Conservation (phyloP, 2,797 vertebrate genomes). For the Lithobates pipiens region DNA sequence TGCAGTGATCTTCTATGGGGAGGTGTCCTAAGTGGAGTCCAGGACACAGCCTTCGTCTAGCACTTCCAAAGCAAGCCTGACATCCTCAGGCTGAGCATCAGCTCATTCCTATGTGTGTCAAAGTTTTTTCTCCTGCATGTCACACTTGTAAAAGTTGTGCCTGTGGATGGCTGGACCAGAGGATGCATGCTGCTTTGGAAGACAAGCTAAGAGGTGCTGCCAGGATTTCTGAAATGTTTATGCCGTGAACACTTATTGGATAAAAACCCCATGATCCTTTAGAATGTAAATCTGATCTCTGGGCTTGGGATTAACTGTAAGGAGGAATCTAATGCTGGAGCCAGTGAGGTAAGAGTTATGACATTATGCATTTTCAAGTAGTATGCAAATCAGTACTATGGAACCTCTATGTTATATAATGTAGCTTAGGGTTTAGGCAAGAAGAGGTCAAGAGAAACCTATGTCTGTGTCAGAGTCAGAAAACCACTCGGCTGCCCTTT, state of each 20-base stretch:
- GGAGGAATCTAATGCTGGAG: slow-evolving; percentile 77
- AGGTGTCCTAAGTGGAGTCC: slow-evolving; percentile 66
- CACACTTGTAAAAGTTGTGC: slow-evolving; percentile 61
- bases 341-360: slow-evolving; percentile 82
- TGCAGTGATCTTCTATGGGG: slow-evolving; percentile 42
- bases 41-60: slow-evolving; percentile 50
- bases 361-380: no score
- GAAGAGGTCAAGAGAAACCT: no score
- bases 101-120: background rate
- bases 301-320: slow-evolving; percentile 79
- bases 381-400: no score
- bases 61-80: slow-evolving; percentile 11
- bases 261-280: slow-evolving; percentile 63
- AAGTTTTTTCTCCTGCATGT: background rate
- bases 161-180: slow-evolving; percentile 75
- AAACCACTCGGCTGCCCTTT: no score
- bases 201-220: slow-evolving; percentile 64
- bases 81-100: background rate
- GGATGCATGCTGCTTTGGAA: slow-evolving; percentile 66
- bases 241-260: slow-evolving; percentile 63
- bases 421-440: no score
- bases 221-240: slow-evolving; percentile 62
- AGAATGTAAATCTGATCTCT: slow-evolving; percentile 83
- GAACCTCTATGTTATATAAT: no score
- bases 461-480: no score